phyloP scores from a whole-genome alignment of 2,797 vertebrate genomes.

The Orientallactaga sibirica region DNA sequence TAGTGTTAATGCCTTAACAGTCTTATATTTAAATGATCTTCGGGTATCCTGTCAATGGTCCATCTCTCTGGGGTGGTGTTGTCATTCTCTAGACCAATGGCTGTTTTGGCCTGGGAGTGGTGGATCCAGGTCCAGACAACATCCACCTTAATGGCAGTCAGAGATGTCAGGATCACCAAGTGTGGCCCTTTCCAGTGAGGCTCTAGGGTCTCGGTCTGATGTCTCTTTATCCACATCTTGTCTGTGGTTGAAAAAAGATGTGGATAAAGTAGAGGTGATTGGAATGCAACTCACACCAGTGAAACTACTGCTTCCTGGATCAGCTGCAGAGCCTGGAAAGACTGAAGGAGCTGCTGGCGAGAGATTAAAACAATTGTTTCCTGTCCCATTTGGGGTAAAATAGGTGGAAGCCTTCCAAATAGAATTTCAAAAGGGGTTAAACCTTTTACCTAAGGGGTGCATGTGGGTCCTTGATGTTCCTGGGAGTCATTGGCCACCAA shows the following conservation, averaged over 20 bases:
- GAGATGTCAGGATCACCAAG: no score
- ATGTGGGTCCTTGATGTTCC: no score
- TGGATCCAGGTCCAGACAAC: not conserved
- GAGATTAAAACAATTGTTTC: not conserved
- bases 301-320: not conserved
- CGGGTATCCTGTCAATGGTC: no score
- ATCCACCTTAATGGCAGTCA: no score
- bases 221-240: no score
- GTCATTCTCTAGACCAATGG: not conserved
- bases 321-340: not conserved
- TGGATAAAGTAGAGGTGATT: not conserved
- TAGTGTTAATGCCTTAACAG: no score
- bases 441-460: not conserved
- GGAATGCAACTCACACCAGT: not conserved
- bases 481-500: no score
- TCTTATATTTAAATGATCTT: no score
- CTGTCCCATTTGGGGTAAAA: not conserved
- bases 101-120: not conserved
- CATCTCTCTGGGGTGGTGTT: not conserved
- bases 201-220: no score
- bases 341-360: not conserved
- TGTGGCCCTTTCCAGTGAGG: no score
- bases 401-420: not conserved
- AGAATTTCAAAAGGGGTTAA: not conserved
- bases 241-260: no score